Conservation (phyloP, 2,888 invertebrate species). For the Pyrrhia umbra region DNA sequence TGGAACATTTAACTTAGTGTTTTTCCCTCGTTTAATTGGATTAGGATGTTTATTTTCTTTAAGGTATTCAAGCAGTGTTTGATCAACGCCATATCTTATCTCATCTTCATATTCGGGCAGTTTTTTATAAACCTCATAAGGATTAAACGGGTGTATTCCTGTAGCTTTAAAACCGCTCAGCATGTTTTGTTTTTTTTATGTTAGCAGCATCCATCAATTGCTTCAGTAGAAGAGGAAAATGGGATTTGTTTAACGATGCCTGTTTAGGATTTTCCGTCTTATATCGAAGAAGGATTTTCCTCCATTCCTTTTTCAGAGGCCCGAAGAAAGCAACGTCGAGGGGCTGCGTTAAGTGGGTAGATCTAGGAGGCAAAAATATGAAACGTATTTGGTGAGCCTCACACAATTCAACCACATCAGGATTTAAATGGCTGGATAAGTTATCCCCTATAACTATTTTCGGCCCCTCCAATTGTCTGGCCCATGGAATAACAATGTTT, state of each 20-base stretch:
- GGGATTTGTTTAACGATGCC: no score
- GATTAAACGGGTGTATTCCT: background rate
- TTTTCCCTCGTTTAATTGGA: background rate
- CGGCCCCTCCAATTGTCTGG: background rate
- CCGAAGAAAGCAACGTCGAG: no score
- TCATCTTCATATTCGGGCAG: background rate
- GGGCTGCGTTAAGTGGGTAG: no score
- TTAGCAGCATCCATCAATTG: no score
- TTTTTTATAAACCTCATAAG: background rate
- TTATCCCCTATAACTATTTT: slow-evolving; percentile 1
- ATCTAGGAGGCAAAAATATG: no score
- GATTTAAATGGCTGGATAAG: slow-evolving; percentile 1
- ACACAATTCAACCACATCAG: no score
- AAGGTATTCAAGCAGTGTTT: background rate
- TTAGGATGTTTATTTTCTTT: background rate
- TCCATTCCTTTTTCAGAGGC: no score
- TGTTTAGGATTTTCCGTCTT: no score
- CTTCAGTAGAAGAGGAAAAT: no score
- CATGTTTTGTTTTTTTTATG: no score
- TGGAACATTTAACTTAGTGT: background rate
- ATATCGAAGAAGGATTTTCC: no score
- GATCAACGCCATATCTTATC: background rate
- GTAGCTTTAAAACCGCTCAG: background rate
- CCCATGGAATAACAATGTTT: slow-evolving; percentile 1
- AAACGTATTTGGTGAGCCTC: no score